Percentiles rank a stretch among this genome's conserved stretches.
Conservation (phyloP, 2,888 invertebrate species). For the Acronicta psi region DNA sequence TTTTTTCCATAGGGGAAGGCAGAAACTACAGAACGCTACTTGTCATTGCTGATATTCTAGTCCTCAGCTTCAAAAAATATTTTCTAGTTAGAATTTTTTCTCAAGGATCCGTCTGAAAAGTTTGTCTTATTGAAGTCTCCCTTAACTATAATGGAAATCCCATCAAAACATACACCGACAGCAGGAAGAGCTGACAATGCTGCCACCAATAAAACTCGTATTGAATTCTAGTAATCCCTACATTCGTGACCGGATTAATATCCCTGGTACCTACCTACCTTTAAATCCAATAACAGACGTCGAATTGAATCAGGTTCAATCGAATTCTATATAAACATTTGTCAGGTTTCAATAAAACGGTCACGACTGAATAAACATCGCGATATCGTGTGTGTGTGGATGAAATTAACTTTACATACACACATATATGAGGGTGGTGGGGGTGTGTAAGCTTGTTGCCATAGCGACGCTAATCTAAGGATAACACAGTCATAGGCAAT, state of each 20-base stretch:
- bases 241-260: conserved; percentile 48
- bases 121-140: too few species aligned
- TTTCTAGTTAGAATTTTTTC: too few species aligned
- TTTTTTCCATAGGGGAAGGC: too few species aligned
- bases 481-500: background rate
- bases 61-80: too few species aligned
- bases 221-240: conserved; percentile 42
- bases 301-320: conserved; percentile 60
- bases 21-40: too few species aligned
- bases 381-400: conserved; percentile 40
- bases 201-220: conserved; percentile 42
- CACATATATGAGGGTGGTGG: background rate
- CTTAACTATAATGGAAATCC: background rate
- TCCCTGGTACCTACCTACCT: conserved; percentile 37
- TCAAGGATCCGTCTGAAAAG: too few species aligned
- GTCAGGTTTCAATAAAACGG: conserved; percentile 55
- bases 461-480: conserved; percentile 12
- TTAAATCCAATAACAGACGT: conserved; percentile 65
- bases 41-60: too few species aligned
- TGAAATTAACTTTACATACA: conserved; percentile 36
- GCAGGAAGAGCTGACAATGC: conserved; percentile 30
- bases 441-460: conserved; percentile 13
- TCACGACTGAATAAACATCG: conserved; percentile 36
- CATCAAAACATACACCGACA: conserved; percentile 26
- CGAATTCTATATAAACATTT: conserved; percentile 61